Evolutionary conservation across 2,888 invertebrate species (phyloP).

Genomic region (Eubasilissa splendida): DNA sequence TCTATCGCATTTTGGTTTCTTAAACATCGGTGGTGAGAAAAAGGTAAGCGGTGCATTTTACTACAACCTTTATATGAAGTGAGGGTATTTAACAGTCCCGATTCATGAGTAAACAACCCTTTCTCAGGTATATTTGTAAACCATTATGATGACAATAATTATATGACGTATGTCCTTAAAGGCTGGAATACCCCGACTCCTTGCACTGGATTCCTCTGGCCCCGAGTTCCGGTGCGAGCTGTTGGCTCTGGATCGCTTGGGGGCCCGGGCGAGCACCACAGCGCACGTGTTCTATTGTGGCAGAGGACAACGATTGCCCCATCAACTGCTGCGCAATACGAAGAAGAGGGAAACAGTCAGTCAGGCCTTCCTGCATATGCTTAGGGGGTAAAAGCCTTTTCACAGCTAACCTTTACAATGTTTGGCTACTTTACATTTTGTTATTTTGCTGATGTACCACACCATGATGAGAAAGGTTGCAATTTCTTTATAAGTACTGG

Average conservation of each 20-base stretch:
- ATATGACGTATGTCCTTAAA: conserved; percentile 53
- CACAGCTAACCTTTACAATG: too few relatives aligned
- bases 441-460: too few relatives aligned
- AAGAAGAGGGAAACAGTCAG: conserved; percentile 69
- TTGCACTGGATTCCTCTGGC: conserved; percentile 80
- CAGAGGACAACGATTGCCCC: conserved; percentile 84
- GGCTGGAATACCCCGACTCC: conserved; percentile 73
- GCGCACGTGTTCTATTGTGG: conserved; percentile 96
- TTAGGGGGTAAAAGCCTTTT: conserved; percentile 62
- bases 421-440: too few relatives aligned
- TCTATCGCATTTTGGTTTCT: conserved; percentile 95
- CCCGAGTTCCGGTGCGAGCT: conserved; percentile 86
- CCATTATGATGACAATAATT: too few relatives aligned
- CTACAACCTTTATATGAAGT: not conserved
- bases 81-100: not conserved
- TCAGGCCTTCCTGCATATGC: conserved; percentile 72
- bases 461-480: too few relatives aligned
- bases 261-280: conserved; percentile 90
- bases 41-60: conserved; percentile 63
- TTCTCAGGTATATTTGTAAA: too few relatives aligned
- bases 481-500: too few relatives aligned
- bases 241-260: conserved; percentile 87
- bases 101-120: not conserved
- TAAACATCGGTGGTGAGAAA: conserved; percentile 75
- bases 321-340: conserved; percentile 88